These are phyloP conservation scores for Tamandua tetradactyla DNA, from an alignment of 2,797 vertebrate species.

Conservation along the genomic window DNA sequence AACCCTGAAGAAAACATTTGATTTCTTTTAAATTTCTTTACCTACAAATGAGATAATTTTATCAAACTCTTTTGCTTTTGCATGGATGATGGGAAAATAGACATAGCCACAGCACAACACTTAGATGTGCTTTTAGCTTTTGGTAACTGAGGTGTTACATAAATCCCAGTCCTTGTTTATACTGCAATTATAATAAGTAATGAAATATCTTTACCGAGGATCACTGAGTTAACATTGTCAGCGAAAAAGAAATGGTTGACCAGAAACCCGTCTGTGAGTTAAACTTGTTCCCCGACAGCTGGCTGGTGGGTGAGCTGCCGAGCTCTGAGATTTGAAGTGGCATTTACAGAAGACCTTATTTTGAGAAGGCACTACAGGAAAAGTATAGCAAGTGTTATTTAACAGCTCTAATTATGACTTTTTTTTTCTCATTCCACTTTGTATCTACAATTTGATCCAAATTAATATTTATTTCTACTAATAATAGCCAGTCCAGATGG, in stretches of 20 bases:
- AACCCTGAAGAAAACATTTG: background rate
- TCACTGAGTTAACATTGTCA: background rate
- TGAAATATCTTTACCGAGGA: background rate
- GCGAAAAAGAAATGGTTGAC: background rate
- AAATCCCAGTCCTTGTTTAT: conserved; percentile 32
- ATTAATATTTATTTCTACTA: conserved; percentile 68
- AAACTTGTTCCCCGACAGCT: conserved; percentile 37
- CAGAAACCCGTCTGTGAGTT: background rate
- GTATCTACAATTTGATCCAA: conserved; percentile 55
- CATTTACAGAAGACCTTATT: conserved; percentile 74
- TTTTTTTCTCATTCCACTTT: background rate
- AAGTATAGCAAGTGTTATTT: conserved; percentile 71
- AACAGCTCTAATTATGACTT: conserved; percentile 58
- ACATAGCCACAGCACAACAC: background rate
- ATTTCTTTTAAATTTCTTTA: background rate
- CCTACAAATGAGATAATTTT: background rate
- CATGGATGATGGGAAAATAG: background rate
- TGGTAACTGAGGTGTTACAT: background rate
- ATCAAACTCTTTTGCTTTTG: background rate
- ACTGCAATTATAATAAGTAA: background rate
- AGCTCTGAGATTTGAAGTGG: background rate
- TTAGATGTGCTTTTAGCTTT: background rate
- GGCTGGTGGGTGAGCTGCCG: conserved; percentile 70
- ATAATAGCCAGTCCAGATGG: conserved; percentile 57
- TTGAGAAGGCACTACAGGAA: conserved; percentile 73